A percentile compares a stretch with the other conserved stretches of the same genome.
Evolutionary conservation across 2,888 invertebrate species (phyloP).

Genomic region (Oscheius myriophilus): DNA sequence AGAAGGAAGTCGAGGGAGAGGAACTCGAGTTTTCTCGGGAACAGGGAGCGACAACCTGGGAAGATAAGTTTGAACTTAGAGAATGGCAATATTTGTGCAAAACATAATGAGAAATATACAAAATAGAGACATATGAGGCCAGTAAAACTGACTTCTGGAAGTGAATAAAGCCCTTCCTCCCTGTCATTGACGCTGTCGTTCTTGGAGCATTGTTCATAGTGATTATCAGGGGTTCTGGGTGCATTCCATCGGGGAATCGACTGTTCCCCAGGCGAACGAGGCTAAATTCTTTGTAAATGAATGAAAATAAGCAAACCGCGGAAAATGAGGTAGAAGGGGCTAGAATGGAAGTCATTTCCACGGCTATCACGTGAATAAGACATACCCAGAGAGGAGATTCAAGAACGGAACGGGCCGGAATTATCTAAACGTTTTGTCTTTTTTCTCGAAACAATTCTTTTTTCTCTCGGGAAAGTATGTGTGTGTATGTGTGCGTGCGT

Average conservation of each 20-base stretch:
- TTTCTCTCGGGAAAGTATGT: too few species aligned
- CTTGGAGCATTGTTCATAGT: constrained; percentile 26
- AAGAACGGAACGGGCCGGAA: constrained; percentile 26
- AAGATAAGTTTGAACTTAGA: too few species aligned
- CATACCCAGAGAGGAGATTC: constrained; percentile 39
- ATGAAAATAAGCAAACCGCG: background rate
- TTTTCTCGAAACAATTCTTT: too few species aligned
- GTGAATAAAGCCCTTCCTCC: constrained; percentile 18
- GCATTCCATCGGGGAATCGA: constrained; percentile 17
- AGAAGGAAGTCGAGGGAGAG: background rate
- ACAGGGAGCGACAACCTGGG: too few species aligned
- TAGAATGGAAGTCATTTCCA: constrained; percentile 31
- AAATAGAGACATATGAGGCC: too few species aligned
- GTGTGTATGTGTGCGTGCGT: too few species aligned
- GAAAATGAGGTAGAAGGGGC: constrained; percentile 17
- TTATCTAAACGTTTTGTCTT: constrained; percentile 28
- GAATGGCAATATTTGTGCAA: too few species aligned
- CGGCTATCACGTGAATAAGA: constrained; percentile 37
- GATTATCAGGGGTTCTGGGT: constrained; percentile 9
- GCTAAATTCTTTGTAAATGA: too few species aligned
- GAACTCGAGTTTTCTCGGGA: background rate
- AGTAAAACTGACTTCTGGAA: constrained; percentile 13
- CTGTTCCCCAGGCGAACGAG: background rate
- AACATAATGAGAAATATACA: too few species aligned
- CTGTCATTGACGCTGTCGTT: constrained; percentile 20